Conservation (phyloP, 2,888 invertebrate species). For the Pseudococcus jackbeardsleyi region DNA sequence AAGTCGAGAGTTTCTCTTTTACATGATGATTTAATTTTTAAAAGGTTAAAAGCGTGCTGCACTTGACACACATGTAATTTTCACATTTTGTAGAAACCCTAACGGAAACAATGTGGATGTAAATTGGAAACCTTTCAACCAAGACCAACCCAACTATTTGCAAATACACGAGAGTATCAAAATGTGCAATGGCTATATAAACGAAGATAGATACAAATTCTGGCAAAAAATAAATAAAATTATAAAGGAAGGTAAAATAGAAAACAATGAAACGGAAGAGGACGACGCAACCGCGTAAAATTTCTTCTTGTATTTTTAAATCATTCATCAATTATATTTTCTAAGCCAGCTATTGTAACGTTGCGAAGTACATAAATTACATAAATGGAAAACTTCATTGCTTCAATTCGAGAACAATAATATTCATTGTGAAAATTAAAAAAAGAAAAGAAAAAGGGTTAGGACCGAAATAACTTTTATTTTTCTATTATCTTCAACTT, state of each 20-base stretch:
- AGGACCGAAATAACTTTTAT: neutral
- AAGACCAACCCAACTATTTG: constrained; percentile 47
- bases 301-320: neutral
- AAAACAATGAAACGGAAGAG: neutral
- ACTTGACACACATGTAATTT: constrained; percentile 17
- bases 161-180: constrained; percentile 51
- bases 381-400: constrained; percentile 2
- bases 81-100: constrained; percentile 49
- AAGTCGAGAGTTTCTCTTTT: constrained; percentile 5
- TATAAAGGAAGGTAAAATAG: constrained; percentile 48
- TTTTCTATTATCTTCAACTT: constrained; percentile 29
- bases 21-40: constrained; percentile 12
- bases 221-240: constrained; percentile 56
- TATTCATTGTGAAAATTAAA: neutral
- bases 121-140: constrained; percentile 39
- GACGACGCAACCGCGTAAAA: neutral
- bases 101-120: constrained; percentile 32
- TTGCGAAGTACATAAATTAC: neutral
- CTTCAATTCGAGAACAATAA: constrained; percentile 18
- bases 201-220: constrained; percentile 45
- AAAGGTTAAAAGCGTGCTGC: constrained; percentile 36
- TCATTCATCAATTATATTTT: constrained; percentile 29
- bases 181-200: constrained; percentile 40
- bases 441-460: neutral
- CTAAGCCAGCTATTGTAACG: neutral